phyloP scores from a whole-genome alignment of 2,888 invertebrate genomes.

The Chorisops tibialis region DNA sequence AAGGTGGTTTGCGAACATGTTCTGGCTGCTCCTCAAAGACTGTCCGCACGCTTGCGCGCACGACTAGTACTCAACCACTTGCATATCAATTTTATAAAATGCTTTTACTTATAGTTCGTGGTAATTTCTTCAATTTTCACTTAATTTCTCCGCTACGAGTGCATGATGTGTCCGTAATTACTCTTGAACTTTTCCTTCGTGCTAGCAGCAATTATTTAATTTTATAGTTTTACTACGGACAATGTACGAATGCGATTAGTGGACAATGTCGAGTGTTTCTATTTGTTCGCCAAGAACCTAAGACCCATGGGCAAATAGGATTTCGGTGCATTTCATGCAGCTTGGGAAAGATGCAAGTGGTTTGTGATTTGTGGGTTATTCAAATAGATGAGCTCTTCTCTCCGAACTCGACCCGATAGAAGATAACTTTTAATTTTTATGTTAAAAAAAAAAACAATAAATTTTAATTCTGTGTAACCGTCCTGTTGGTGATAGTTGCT shows the following conservation, averaged over 20 bases:
- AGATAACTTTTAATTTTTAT: too few species aligned
- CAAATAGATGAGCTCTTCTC: too few species aligned
- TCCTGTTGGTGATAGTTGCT: too few species aligned
- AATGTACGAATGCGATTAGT: not conserved
- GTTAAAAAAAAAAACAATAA: too few species aligned
- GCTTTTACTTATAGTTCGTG: conserved; percentile 9
- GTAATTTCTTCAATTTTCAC: conserved; percentile 23
- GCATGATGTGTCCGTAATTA: conserved; percentile 10
- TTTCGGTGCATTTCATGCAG: not conserved
- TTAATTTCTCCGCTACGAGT: conserved; percentile 19
- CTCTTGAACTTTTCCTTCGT: conserved; percentile 20
- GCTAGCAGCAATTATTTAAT: conserved; percentile 11
- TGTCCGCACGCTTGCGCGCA: too few species aligned
- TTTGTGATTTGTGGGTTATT: too few species aligned
- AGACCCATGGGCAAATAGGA: not conserved
- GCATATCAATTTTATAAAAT: conserved; percentile 20
- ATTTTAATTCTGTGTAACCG: too few species aligned
- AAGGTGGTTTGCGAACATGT: not conserved
- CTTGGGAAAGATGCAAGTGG: not conserved
- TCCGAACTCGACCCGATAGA: too few species aligned
- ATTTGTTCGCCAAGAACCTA: too few species aligned
- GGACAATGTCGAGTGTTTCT: not conserved
- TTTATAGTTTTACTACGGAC: not conserved
- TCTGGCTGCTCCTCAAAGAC: conserved; percentile 3
- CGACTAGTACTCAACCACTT: not conserved